phyloP scores from a whole-genome alignment of 1,140 invertebrate species.

The Cotesia glomerata region DNA sequence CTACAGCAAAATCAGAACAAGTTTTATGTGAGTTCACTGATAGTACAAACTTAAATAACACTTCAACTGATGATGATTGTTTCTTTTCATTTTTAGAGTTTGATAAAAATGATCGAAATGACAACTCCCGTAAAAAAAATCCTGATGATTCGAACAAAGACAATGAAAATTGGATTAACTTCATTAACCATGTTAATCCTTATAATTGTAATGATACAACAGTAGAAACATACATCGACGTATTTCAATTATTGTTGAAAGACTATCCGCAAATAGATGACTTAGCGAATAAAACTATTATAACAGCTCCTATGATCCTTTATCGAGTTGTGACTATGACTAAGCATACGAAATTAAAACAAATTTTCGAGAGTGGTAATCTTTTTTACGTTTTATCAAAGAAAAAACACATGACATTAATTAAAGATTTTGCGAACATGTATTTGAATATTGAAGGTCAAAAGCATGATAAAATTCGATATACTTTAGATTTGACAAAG shows the following conservation, averaged over 20 bases:
- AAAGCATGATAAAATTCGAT: slow-evolving; percentile 1
- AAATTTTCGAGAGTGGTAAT: slow-evolving; percentile 2
- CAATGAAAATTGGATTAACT: background rate
- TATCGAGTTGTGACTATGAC: background rate
- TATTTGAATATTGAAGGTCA: background rate
- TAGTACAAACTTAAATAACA: background rate
- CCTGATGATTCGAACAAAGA: background rate
- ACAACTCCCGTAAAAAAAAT: background rate
- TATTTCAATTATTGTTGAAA: background rate
- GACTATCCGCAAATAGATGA: background rate
- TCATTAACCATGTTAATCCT: background rate
- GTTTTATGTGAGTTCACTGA: background rate
- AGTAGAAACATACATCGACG: background rate
- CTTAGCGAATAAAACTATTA: background rate
- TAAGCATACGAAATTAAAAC: background rate
- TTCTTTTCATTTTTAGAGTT: background rate
- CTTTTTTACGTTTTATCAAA: background rate
- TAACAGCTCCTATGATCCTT: background rate
- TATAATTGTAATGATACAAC: background rate
- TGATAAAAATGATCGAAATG: background rate
- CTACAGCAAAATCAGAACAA: background rate
- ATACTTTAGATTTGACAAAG: background rate
- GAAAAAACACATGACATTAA: background rate
- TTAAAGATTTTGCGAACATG: slow-evolving; percentile 2
- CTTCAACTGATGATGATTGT: background rate